A percentile compares a stretch with the other conserved stretches of the same genome.
These are phyloP conservation scores for Arothron firmamentum DNA, from an alignment of 2,113 vertebrate genomes.

Conservation along the genomic window DNA sequence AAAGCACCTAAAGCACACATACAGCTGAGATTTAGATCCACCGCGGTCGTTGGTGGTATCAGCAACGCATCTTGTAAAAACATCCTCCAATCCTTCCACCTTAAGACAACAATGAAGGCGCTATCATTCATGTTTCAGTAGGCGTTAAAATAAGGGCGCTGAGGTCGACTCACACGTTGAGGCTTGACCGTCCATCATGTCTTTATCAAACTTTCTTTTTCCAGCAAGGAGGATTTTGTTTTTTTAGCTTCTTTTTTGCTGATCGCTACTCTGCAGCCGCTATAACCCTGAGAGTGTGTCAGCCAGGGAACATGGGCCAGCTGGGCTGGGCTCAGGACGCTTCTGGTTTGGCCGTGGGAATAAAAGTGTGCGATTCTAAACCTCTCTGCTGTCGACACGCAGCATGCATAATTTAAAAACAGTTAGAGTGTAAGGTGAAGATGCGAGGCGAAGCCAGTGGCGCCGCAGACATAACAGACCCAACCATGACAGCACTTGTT, in stretches of 20 bases:
- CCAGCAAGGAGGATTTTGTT: background rate
- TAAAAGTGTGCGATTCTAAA: conserved; percentile 5
- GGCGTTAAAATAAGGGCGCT: background rate
- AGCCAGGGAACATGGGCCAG: conserved; percentile 22
- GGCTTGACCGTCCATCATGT: background rate
- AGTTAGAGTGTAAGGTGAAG: conserved; percentile 37
- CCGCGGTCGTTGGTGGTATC: conserved; percentile 11
- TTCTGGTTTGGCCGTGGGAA: background rate
- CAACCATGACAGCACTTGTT: conserved; percentile 34
- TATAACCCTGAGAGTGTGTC: conserved; percentile 16
- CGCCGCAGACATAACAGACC: background rate
- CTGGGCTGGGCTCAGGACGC: conserved; percentile 34
- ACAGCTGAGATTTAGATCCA: background rate
- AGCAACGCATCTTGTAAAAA: conserved; percentile 23
- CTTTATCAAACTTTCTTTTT: too few species aligned
- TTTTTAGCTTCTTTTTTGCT: background rate
- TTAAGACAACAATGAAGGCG: background rate
- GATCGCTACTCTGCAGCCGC: too few species aligned
- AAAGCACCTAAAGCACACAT: too few species aligned
- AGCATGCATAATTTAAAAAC: conserved; percentile 49
- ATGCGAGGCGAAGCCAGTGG: conserved; percentile 8
- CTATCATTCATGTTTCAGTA: conserved; percentile 3
- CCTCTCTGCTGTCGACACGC: conserved; percentile 14
- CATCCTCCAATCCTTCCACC: conserved; percentile 15
- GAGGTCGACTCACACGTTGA: conserved; percentile 4